Base-by-base conservation (phyloP, 1,140 invertebrate genomes). In the Globodera rostochiensis region DNA sequence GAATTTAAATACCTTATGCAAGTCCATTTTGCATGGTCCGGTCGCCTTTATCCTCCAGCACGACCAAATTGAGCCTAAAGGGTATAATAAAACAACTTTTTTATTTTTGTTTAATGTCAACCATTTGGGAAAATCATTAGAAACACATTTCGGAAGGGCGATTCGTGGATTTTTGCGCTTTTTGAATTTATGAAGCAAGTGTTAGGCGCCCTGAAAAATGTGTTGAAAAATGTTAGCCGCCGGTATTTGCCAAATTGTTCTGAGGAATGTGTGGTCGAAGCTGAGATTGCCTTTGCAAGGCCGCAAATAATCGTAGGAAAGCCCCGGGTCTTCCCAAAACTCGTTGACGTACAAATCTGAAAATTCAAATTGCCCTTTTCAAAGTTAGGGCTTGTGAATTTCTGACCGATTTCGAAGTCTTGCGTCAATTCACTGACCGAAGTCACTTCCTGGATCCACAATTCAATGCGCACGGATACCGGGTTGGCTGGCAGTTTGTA, bases 311-410 rank as follows among this genome's bases (percentile, higher is more conserved):
- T 87, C 85, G 77, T 88, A 89, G 2, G 83, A 79, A 11, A 89
- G 79, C 3, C 86, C 86, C 13, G 88, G 89, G 80, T 89, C 88
- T 69, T 86, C 86, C 88, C 88, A 89, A 74, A 89, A 90, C 81
- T 89, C 88, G 74, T 89, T 89, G 60, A 89, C 87, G 75, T 89
- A 89, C 70, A 89, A 82, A 88, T 89, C 88, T 90, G 79, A 45
- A 82, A 79, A 21, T 36, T 36, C 1, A 46, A 81, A 86, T 57
- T n/a, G n/a, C 46, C 47, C 78, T 36, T 13, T 83, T 82, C 71
- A 13, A 79, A 79, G 50, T 79, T 46, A 36, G 21, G 21, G 13
- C 45, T 7, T 79, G 15, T n/a, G 36, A 79, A 69, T 45, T 81
- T 47, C 78, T 77, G 36, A 89, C 88, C 88, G 60, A 89, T 89